These are phyloP conservation scores for Meloidogyne hapla DNA, from an alignment of 1,140 invertebrate genomes.

Conservation along the genomic window DNA sequence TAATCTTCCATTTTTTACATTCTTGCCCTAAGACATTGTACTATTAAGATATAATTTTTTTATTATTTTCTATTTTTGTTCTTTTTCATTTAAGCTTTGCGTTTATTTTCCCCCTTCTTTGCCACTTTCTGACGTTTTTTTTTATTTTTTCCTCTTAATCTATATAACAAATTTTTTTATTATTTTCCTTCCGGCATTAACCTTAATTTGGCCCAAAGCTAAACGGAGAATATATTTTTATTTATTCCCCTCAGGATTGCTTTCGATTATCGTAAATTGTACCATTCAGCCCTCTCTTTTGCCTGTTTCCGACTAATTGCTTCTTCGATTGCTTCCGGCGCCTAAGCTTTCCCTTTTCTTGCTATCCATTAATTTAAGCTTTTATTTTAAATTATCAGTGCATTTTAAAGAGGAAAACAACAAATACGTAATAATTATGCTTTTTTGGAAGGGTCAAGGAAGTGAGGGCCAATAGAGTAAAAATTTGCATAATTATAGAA, in stretches of 20 bases:
- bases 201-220: not conserved
- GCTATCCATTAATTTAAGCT: not conserved
- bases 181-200: not conserved
- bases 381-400: not conserved
- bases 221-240: not conserved
- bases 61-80: slow-evolving; percentile 6
- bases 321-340: not conserved
- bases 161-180: not conserved
- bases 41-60: slow-evolving; percentile 3
- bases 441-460: not conserved
- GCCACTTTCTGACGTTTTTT: slow-evolving; percentile 1
- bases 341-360: not conserved
- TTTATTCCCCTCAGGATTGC: not conserved
- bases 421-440: not conserved
- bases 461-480: not conserved
- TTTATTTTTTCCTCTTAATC: not conserved
- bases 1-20: not conserved
- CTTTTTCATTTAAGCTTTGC: not conserved
- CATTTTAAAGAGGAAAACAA: not conserved
- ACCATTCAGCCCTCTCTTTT: not conserved
- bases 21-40: not conserved
- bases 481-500: not conserved
- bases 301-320: not conserved
- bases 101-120: not conserved
- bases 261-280: slow-evolving; percentile 6